Conservation (phyloP, 2,113 vertebrate genomes). For the Columba janthina region DNA sequence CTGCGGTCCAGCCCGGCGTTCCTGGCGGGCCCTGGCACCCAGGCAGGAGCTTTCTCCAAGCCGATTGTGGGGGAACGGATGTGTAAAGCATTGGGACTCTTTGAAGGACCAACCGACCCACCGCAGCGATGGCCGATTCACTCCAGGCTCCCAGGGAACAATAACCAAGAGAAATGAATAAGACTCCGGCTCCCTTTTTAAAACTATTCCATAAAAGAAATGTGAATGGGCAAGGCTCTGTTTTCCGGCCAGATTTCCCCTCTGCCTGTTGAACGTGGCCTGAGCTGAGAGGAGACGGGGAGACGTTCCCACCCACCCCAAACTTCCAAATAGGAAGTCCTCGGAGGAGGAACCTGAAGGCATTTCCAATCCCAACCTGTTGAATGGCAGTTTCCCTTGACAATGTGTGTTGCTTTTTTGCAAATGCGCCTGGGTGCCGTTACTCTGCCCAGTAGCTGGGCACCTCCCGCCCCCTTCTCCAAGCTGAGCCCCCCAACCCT, state of each 20-base stretch:
- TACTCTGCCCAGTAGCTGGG: conserved; percentile 47
- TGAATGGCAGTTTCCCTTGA: conserved; percentile 76
- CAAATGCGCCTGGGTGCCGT: conserved; percentile 45
- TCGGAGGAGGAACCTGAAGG: conserved; percentile 26
- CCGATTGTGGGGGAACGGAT: conserved; percentile 50
- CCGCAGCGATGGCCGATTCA: conserved; percentile 59
- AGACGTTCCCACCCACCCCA: conserved; percentile 53
- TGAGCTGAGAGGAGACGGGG: conserved; percentile 23
- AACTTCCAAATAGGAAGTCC: conserved; percentile 54
- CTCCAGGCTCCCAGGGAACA: conserved; percentile 62
- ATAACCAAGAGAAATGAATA: conserved; percentile 70
- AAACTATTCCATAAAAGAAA: conserved; percentile 71
- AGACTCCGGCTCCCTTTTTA: conserved; percentile 57
- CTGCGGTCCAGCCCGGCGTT: background rate
- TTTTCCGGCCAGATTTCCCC: conserved; percentile 70
- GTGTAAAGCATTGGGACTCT: conserved; percentile 46
- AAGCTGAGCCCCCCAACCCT: conserved; percentile 40
- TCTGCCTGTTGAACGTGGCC: conserved; percentile 48
- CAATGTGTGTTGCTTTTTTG: conserved; percentile 70
- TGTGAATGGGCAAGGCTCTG: conserved; percentile 66
- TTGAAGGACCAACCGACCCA: conserved; percentile 60
- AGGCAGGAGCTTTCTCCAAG: conserved; percentile 22
- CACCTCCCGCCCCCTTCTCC: conserved; percentile 59
- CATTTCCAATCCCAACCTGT: conserved; percentile 80
- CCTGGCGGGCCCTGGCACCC: conserved; percentile 40